Evolutionary conservation across 1,140 invertebrate species (phyloP).

Genomic region (Orchesella cincta): DNA sequence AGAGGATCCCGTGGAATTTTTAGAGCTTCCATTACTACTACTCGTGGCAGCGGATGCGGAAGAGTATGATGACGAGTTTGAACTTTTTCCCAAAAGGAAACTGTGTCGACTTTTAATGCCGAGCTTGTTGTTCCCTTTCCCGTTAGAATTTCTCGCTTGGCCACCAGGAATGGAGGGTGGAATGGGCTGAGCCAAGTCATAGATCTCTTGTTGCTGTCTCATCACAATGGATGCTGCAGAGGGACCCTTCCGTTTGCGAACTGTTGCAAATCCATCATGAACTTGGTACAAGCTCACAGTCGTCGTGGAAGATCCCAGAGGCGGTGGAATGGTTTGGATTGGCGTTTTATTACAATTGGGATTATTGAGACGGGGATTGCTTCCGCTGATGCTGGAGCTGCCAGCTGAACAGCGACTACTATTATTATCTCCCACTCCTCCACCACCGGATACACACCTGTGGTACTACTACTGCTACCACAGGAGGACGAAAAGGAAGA

Average conservation of each 20-base stretch:
- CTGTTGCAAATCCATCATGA: constrained; percentile 79
- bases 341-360: constrained; percentile 1
- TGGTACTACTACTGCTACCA: constrained; percentile 14
- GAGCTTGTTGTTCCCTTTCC: neutral
- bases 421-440: neutral
- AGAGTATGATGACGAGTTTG: neutral
- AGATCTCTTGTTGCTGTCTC: constrained; percentile 38
- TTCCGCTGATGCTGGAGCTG: constrained; percentile 15
- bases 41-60: neutral
- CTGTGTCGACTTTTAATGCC: neutral
- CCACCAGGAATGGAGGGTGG: neutral
- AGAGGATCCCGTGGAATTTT: constrained; percentile 4
- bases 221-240: constrained; percentile 44
- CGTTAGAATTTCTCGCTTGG: neutral
- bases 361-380: constrained; percentile 18
- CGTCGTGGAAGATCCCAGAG: neutral
- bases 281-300: constrained; percentile 60
- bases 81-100: neutral
- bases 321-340: neutral
- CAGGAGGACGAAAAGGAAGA: constrained; percentile 18
- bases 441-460: constrained; percentile 56
- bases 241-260: constrained; percentile 61
- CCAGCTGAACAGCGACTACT: neutral
- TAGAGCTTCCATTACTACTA: neutral
- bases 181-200: constrained; percentile 34